These are phyloP conservation scores for Brenthis ino DNA, from an alignment of 2,888 invertebrate species.

Conservation along the genomic window DNA sequence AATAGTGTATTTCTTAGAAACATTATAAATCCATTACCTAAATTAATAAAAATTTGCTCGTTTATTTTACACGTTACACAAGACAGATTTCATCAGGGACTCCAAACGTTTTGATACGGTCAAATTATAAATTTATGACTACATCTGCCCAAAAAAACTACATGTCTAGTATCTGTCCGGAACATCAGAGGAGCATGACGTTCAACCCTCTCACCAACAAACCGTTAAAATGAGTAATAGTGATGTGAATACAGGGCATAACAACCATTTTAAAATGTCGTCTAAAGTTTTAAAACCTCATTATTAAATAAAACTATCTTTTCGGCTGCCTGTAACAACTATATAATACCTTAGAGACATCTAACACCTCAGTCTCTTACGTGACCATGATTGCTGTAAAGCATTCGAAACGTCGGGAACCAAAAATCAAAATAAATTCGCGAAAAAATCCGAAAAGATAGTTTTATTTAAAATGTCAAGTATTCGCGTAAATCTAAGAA, in stretches of 20 bases:
- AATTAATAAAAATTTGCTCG: constrained; percentile 31
- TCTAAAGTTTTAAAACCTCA: background rate
- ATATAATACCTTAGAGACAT: no score
- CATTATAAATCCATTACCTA: constrained; percentile 30
- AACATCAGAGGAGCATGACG: constrained; percentile 70
- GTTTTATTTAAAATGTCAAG: no score
- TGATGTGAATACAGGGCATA: constrained; percentile 50
- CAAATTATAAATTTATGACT: constrained; percentile 65
- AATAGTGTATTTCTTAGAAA: constrained; percentile 5
- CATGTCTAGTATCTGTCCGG: constrained; percentile 62
- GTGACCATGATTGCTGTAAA: no score
- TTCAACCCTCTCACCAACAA: constrained; percentile 71
- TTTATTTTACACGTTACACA: constrained; percentile 33
- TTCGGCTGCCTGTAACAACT: no score
- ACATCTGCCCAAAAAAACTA: constrained; percentile 73
- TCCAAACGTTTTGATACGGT: constrained; percentile 79
- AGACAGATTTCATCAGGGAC: constrained; percentile 42
- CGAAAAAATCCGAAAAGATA: no score
- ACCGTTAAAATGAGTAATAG: constrained; percentile 81
- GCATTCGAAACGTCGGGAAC: no score
- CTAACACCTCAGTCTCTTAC: no score
- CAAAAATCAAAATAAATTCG: no score
- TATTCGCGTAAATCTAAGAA: no score
- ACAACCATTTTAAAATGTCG: constrained; percentile 48
- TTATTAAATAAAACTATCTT: no score